Evolutionary conservation across 2,888 invertebrate species (phyloP).

Genomic region (Escarpia spicata): DNA sequence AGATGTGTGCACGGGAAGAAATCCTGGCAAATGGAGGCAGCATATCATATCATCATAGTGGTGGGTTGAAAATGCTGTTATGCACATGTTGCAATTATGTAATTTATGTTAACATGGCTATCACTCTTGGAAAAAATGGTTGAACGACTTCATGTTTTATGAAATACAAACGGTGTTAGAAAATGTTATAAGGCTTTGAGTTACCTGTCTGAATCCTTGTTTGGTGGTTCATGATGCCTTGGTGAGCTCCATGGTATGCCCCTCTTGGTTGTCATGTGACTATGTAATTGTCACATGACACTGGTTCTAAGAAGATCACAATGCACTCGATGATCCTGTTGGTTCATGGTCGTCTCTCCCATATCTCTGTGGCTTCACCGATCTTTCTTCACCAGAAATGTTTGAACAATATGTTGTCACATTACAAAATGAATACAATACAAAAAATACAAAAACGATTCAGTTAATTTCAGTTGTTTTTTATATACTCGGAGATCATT

Average conservation of each 20-base stretch:
- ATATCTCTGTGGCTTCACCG: background rate
- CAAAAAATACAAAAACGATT: background rate
- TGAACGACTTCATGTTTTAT: background rate
- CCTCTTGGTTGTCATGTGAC: too few species aligned
- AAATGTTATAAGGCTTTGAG: background rate
- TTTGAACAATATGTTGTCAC: background rate
- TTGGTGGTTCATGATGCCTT: too few species aligned
- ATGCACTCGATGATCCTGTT: too few species aligned
- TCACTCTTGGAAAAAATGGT: background rate
- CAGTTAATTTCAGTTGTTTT: background rate
- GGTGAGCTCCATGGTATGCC: too few species aligned
- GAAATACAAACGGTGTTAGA: background rate
- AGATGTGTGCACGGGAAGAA: conserved; percentile 86
- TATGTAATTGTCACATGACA: too few species aligned
- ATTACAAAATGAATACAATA: background rate
- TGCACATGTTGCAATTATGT: background rate
- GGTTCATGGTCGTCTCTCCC: too few species aligned
- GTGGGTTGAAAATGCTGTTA: conserved; percentile 41
- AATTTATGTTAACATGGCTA: background rate
- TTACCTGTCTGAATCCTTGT: background rate
- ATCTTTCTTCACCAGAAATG: background rate
- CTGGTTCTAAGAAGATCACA: too few species aligned
- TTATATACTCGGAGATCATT: background rate
- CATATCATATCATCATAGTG: conserved; percentile 94
- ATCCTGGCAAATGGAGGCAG: conserved; percentile 90